phyloP scores from a whole-genome alignment of 2,888 invertebrate species.

The Melanargia galathea region DNA sequence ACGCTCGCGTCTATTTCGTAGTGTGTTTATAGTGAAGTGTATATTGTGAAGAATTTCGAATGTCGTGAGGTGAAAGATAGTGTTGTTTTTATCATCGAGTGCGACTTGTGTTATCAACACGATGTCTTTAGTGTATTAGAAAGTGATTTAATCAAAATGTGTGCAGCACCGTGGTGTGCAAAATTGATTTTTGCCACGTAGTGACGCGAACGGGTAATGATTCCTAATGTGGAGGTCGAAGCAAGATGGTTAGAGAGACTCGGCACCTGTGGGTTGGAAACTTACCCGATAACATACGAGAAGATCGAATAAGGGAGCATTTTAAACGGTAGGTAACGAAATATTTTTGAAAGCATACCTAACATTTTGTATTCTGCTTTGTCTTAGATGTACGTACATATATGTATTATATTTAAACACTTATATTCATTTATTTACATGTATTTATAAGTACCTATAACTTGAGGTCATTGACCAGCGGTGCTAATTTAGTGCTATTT shows the following conservation, averaged over 20 bases:
- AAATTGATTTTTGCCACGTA: conserved; percentile 83
- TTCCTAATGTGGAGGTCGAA: conserved; percentile 96
- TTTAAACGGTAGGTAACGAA: conserved; percentile 92
- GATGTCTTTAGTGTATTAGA: conserved; percentile 66
- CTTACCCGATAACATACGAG: conserved; percentile 99
- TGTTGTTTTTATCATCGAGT: conserved; percentile 68
- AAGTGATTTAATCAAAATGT: conserved; percentile 78
- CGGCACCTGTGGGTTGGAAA: conserved; percentile 99
- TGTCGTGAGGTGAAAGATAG: conserved; percentile 79
- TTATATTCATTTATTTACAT: background rate
- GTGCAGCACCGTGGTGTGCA: conserved; percentile 78
- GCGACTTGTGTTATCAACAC: conserved; percentile 68
- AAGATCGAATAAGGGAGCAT: conserved; percentile 98
- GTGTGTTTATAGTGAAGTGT: conserved; percentile 80
- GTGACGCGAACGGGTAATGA: conserved; percentile 85
- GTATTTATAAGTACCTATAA: background rate
- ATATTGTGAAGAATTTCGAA: conserved; percentile 79
- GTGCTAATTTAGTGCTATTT: background rate
- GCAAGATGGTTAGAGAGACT: conserved; percentile 99
- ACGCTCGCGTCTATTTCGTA: conserved; percentile 79
- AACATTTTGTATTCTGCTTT: background rate
- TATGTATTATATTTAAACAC: background rate
- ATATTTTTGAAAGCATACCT: conserved; percentile 1
- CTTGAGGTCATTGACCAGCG: conserved; percentile 10
- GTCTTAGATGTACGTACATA: background rate